Evolutionary conservation across 2,113 vertebrate genomes (phyloP), one percentile per base, ranked within the genome.

Genomic region (Ia io): DNA sequence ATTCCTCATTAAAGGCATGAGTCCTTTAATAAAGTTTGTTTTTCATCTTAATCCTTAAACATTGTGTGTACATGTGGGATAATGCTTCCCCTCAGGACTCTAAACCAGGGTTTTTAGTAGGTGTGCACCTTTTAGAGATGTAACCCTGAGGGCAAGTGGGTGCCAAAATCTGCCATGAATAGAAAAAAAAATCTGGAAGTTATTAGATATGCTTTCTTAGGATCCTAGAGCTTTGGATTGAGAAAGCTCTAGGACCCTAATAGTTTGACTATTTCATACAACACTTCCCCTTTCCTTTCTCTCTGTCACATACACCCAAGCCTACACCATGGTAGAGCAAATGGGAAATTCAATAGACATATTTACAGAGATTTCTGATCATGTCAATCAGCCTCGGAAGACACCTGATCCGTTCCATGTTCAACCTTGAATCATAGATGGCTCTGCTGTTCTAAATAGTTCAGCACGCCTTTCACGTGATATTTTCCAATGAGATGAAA

Each of bases 401-500:
- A 61, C 35, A 83, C 74, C 56, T 70, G 51, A 70, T 84, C 56
- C 67, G 71, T 93, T 91, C 44, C 87, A 44, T 51, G 3, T 90
- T 69, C 65, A 67, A 84, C 93, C 22, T 56, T 90, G 69, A 91
- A 84, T 89, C 76, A 78, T 1, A 65, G 44, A 30, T 14, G n/a
- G 22, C 13, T 59, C 84, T 88, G 22, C 23, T 80, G 28, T 86
- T 69, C 69, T 74, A 84, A 90, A 82, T 23, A 84, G 67, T 63
- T 71, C 90, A 53, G 78, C 73, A 88, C 30, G 69, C 20, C 20
- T 25, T 88, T 79, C 63, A 28, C 70, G 20, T 30, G 49, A 53
- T 82, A 47, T 42, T 94, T 96, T 89, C 79, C 74, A 96, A 14
- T 86, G 61, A 91, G 25, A 84, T 56, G 11, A 92, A 92, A 93